Evolutionary conservation across 1,140 invertebrate species (phyloP).

Genomic region (Rhopalosiphum padi): DNA sequence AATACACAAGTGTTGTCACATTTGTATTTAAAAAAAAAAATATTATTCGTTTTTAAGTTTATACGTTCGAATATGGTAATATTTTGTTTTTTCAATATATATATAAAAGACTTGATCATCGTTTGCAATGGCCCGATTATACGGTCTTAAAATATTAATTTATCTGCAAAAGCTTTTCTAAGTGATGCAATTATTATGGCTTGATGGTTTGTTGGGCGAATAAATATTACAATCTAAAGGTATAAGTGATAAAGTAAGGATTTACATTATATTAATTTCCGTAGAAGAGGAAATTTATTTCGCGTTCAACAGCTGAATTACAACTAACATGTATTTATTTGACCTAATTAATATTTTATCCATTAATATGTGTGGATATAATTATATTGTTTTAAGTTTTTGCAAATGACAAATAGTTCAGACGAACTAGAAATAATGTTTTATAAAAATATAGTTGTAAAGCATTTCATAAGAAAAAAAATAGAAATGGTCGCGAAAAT

Average conservation of each 20-base stretch:
- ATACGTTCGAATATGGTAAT: neutral
- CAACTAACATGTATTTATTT: neutral
- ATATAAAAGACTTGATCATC: neutral
- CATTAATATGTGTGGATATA: neutral
- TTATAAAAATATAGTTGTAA: neutral
- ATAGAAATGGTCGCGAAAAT: conserved; percentile 1
- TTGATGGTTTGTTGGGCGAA: neutral
- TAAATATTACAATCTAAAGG: neutral
- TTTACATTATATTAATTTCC: neutral
- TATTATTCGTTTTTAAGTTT: neutral
- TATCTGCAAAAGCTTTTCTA: neutral
- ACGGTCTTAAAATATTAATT: neutral
- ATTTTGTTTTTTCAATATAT: neutral
- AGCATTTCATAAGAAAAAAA: neutral
- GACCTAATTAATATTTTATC: neutral
- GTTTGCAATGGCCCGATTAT: neutral
- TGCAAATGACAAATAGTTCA: neutral
- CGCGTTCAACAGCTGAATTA: neutral
- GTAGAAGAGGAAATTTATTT: neutral
- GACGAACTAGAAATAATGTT: neutral
- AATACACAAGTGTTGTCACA: neutral
- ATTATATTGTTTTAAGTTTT: neutral
- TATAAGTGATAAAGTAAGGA: neutral
- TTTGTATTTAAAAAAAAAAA: neutral
- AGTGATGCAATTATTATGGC: neutral